These are phyloP conservation scores for Neogobius melanostomus DNA, from an alignment of 2,113 vertebrate species.

Conservation along the genomic window DNA sequence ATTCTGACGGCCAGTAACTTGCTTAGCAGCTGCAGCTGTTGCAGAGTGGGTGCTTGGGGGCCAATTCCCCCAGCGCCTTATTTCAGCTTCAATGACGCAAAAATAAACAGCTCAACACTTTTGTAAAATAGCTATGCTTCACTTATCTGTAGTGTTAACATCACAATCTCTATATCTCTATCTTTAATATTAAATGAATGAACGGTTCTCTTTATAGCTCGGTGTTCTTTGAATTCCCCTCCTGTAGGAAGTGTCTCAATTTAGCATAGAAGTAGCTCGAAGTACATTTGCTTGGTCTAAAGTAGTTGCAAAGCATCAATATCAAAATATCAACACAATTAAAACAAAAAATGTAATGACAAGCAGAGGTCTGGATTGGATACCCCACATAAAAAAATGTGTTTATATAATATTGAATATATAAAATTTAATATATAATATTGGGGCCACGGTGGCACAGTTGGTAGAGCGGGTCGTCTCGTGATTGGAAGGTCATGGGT, in stretches of 20 bases:
- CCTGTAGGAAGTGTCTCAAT: no score
- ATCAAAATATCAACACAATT: neutral
- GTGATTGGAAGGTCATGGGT: no score
- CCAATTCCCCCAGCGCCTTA: slow-evolving; percentile 98
- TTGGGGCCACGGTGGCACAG: no score
- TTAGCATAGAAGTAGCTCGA: no score
- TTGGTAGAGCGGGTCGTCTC: no score
- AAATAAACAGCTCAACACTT: slow-evolving; percentile 91
- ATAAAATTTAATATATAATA: no score
- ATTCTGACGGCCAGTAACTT: slow-evolving; percentile 98
- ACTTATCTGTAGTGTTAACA: slow-evolving; percentile 51
- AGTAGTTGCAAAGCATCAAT: no score
- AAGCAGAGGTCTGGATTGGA: neutral
- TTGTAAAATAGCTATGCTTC: slow-evolving; percentile 83
- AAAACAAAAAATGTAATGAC: neutral
- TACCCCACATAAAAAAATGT: neutral
- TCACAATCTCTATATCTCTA: slow-evolving; percentile 42
- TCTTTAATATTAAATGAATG: no score
- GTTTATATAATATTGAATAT: no score
- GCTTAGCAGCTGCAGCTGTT: slow-evolving; percentile 99
- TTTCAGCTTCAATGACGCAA: slow-evolving; percentile 99
- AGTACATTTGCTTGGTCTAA: no score
- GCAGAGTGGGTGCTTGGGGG: slow-evolving; percentile 88
- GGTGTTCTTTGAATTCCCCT: no score
- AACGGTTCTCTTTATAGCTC: no score